Base-by-base conservation (phyloP, 2,113 vertebrate genomes). In the Mionectes macconnelli region DNA sequence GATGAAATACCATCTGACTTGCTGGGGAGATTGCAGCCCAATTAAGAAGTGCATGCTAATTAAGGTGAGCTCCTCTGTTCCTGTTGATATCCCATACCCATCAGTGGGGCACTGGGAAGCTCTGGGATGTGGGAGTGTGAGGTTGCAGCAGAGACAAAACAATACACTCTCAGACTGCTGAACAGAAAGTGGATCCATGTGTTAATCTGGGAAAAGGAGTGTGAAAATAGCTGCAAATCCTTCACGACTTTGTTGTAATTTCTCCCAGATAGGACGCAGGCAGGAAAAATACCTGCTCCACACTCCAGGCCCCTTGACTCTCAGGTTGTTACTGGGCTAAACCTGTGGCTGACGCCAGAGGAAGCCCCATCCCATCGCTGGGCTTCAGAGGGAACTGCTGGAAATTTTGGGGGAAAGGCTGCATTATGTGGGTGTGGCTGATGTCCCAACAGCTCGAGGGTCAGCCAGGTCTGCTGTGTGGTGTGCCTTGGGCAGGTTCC, bases 181-280 rank as follows among this genome's bases (percentile, higher is more conserved):
- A 94, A 85, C 93, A 93, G 95, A 97, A 96, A 95, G 90, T 77
- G 90, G 90, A 93, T 94, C 91, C 90, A 87, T 91, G 94, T 96
- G 95, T 96, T 96, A 96, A 96, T 96, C 95, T 95, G 91, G 94
- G 94, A 93, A 95, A 95, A 95, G 44, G 83, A 93, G 92, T 83
- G 88, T 74, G 94, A 95, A 96, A 96, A 93, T 88, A 96, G 86
- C 94, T 93, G 85, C 88, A 96, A 96, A 97, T 93, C 93, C 94
- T 95, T 91, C 94, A 84, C 28, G 2, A 93, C 91, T 96, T 91
- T 73, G 70, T 69, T 90, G 84, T 94, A 85, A 87, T 96, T 96
- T 95, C 90, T 85, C 70, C 67, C 50, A 87, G 87, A 93, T 77
- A 96, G 87, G 81, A 89, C 45, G 55, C 59, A 89, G 77, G 68